Base-by-base conservation (phyloP, 1,140 invertebrate species). In the Portunus trituberculatus region DNA sequence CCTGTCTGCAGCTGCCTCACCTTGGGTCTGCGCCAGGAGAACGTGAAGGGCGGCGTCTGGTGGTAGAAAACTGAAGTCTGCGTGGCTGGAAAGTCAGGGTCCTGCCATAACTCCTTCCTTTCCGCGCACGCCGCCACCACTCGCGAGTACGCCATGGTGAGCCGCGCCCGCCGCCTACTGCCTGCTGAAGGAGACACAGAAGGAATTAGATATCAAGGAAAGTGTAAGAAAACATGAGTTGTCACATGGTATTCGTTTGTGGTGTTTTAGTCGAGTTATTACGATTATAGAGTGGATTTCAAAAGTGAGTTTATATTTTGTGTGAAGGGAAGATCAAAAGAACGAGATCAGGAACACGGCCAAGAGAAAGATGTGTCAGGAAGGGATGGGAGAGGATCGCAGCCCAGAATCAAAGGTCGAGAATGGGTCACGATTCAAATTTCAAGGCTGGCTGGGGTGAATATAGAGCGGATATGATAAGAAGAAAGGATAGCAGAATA, bases 41-140 rank as follows among this genome's bases (percentile, higher is more conserved):
- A 99, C 96, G 98, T 98, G 97, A 99, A 99, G 1, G 98, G 98
- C 25, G 98, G 98, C 31, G 98, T 99, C 97, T 99, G 98, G 97
- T 99, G 98, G 97, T 99, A 99, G 39, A 99, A 99, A 4, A 99
- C 98, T 0, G 98, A 99, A 0, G 98, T 97, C 97, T 99, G 98
- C 0, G 98, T 98, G 0, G 98, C 98, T 12, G 98, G 98, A 97
- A 99, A 99, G 97, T 99, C 98, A 0, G 98, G 98, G 97, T 99
- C 99, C 97, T 99, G 98, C 98, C 98, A 99, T n/a, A 99, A 97
- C 97, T 98, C 98, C 14, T 98, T 98, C 94, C 98, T 97, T 97
- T 98, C 98, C 96, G 98, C 97, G 97, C 98, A 99, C 96, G 98
- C 97, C 96, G 98, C 97, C 97, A 98, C 98, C 96, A 99, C 98